phyloP scores from a whole-genome alignment of 2,797 vertebrate genomes.

The Bradypus variegatus region DNA sequence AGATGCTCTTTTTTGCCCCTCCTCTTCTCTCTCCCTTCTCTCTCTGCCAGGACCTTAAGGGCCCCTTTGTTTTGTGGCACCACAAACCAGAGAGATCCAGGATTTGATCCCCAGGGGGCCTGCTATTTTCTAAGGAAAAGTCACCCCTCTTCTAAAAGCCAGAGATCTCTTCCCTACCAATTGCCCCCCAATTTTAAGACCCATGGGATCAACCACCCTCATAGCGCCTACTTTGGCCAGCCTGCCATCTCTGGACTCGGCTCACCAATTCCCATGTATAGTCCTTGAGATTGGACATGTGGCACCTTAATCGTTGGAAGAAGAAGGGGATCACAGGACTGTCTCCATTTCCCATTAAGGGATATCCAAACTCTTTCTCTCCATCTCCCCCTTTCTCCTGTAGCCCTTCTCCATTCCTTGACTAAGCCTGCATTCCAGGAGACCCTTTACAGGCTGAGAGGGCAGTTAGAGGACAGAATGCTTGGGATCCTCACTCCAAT shows the following conservation, averaged over 20 bases:
- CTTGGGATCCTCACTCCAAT: not conserved
- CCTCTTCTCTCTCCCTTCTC: not conserved
- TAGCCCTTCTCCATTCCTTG: not conserved
- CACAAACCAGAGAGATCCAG: not conserved
- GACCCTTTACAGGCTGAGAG: not conserved
- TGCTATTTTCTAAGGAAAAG: constrained; percentile 38
- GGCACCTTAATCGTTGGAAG: not conserved
- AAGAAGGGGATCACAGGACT: not conserved
- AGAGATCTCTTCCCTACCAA: not conserved
- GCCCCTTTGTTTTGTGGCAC: constrained; percentile 42
- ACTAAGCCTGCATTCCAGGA: not conserved
- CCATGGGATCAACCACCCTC: not conserved
- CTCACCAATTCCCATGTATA: not conserved
- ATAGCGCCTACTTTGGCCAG: not conserved
- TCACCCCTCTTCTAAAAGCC: constrained; percentile 6
- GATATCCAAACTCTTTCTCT: not conserved
- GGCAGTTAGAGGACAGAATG: not conserved
- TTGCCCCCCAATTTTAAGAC: not conserved
- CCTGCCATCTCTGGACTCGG: not conserved
- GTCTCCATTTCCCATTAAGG: not conserved
- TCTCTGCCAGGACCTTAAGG: not conserved
- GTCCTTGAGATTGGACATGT: not conserved
- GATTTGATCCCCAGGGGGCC: not conserved
- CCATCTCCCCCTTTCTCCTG: not conserved
- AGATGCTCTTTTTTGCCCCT: not conserved